Conservation (phyloP, 2,113 vertebrate genomes). For the Chrysemys picta region DNA sequence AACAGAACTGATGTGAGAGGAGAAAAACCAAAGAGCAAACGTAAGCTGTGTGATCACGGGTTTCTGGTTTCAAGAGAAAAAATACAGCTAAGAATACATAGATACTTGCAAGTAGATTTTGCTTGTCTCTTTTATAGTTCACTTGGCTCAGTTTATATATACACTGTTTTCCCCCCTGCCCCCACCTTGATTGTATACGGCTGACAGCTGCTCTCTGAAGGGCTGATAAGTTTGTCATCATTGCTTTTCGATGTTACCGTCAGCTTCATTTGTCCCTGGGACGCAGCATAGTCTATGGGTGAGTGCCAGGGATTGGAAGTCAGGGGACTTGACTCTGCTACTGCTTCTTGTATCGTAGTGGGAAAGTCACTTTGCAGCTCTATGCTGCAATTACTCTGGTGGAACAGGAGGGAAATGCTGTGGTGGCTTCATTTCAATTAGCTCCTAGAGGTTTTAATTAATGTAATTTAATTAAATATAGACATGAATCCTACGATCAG, state of each 20-base stretch:
- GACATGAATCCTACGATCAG: not conserved
- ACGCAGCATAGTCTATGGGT: not conserved
- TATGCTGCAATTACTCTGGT: not conserved
- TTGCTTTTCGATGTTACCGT: not conserved
- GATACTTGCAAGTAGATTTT: not conserved
- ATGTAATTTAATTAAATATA: not conserved
- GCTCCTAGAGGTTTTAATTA: not conserved
- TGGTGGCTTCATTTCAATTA: not conserved
- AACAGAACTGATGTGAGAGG: not conserved
- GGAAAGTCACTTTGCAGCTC: not conserved
- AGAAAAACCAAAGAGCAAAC: not conserved
- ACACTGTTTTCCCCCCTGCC: not conserved
- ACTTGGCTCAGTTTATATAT: not conserved
- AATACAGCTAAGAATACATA: not conserved
- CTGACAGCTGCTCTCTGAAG: not conserved
- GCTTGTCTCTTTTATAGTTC: not conserved
- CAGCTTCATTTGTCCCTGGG: not conserved
- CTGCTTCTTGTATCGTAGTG: accelerated
- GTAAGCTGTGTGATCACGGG: not conserved
- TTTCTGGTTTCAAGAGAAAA: not conserved
- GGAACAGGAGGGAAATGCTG: not conserved
- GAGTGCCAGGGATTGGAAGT: not conserved
- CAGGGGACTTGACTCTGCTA: not conserved
- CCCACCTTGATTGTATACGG: not conserved
- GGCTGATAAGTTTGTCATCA: not conserved